phyloP scores from a whole-genome alignment of 2,113 vertebrate genomes.

The Pteropus alecto region DNA sequence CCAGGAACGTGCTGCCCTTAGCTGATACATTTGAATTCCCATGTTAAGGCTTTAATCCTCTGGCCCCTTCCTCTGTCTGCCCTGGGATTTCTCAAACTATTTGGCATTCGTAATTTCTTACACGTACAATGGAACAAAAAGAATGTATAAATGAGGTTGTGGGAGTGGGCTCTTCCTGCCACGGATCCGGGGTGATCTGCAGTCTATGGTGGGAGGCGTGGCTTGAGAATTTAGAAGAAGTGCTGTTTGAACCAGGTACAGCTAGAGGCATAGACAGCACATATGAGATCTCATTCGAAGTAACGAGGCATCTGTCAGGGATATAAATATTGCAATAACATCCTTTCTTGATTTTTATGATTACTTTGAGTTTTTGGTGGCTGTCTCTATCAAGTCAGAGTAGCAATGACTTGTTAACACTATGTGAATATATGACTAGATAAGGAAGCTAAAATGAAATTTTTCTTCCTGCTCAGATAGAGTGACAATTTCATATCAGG shows the following conservation, averaged over 20 bases:
- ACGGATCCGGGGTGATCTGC: background rate
- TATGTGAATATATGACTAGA: slow-evolving; percentile 37
- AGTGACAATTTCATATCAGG: slow-evolving; percentile 49
- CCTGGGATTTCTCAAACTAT: background rate
- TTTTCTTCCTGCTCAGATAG: slow-evolving; percentile 36
- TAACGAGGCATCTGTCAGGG: background rate
- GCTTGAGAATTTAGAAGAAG: background rate
- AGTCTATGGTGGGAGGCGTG: background rate
- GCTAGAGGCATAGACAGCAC: background rate
- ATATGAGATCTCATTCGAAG: background rate
- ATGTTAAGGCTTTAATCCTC: background rate
- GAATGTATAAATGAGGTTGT: background rate
- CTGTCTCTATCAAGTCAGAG: slow-evolving; percentile 10
- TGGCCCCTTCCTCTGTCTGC: background rate
- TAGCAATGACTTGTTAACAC: slow-evolving; percentile 30
- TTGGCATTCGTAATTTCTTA: background rate
- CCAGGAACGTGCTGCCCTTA: background rate
- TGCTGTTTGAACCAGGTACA: background rate
- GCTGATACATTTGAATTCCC: background rate
- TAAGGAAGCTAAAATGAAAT: slow-evolving; percentile 58
- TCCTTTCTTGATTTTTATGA: slow-evolving; percentile 10
- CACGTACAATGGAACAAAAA: background rate
- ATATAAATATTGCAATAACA: slow-evolving; percentile 8
- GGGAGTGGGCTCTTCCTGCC: accelerated
- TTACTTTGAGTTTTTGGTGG: background rate